Base-by-base conservation (phyloP, 2,797 vertebrate species). In the Thripadectes ignobilis region DNA sequence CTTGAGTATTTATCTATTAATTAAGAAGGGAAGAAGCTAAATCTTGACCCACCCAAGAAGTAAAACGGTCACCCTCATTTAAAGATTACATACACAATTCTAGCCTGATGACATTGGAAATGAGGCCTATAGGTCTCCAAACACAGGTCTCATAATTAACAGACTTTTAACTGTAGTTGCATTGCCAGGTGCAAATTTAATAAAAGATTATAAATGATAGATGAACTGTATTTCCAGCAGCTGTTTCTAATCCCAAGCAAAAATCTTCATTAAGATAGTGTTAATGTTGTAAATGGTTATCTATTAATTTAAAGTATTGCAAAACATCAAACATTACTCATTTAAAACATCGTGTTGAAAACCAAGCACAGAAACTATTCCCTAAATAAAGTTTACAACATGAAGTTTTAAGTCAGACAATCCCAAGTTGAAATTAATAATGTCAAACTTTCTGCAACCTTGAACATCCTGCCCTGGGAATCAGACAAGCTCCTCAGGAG, bases 141-240 rank as follows among this genome's bases (percentile, higher is more conserved):
- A 97, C 51, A 93, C 73, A 78, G 76, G 62, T 46, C 89, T 93
- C 55, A 82, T 96, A 98, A 98, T 97, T 95, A 97, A 96, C 92
- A 97, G 96, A 95, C n/a, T 96, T 97, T 97, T 97, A 97, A 97
- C 97, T 96, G 89, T 93, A 94, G 46, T 93, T 96, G 88, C 93
- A 90, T 76, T 95, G 95, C 97, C 97, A 98, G 97, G 97, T 98
- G 97, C 96, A 97, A 98, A 97, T 97, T 98, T 97, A 98, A 98
- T 98, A 98, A 97, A 97, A 97, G 91, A 96, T 95, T 97, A 97
- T 96, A 98, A 97, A 97, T 97, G 96, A 98, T 98, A 97, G 91
- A 97, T 97, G 96, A 95, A 96, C 93, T 94, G 87, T 88, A 95
- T 95, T 98, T 97, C 93, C 96, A 98, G 95, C 97, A 98, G 96